Conservation (phyloP, 2,113 vertebrate species). For the Neolamprologus ventralis region DNA sequence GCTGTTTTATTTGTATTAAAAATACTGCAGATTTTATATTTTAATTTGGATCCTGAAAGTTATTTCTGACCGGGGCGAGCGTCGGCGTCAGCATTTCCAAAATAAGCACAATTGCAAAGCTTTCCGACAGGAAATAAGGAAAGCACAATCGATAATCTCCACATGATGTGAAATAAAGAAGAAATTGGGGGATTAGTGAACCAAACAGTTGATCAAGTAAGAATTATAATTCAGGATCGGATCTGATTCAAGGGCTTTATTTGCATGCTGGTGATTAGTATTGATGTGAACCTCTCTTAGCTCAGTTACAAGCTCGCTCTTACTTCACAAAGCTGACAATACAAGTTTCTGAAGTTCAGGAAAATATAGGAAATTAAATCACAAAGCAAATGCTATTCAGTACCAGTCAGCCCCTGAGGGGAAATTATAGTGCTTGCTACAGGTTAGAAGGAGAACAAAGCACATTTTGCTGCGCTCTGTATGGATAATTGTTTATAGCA, state of each 20-base stretch:
- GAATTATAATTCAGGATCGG: neutral
- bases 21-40: neutral
- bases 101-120: neutral
- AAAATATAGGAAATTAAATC: slow-evolving; percentile 29
- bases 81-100: neutral
- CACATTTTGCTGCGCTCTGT: neutral
- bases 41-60: neutral
- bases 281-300: neutral
- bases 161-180: neutral
- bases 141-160: neutral
- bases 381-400: neutral
- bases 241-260: neutral
- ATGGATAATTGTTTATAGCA: slow-evolving; percentile 20
- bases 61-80: neutral
- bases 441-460: neutral
- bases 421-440: slow-evolving; percentile 3
- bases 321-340: slow-evolving; percentile 6
- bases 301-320: neutral
- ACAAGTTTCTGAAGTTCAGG: neutral
- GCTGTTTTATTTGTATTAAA: neutral
- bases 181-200: neutral
- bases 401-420: neutral
- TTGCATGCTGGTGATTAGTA: slow-evolving; percentile 8
- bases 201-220: neutral
- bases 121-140: neutral